Evolutionary conservation across 2,888 invertebrate genomes (phyloP).

Genomic region (Rugalucina vietnamica): DNA sequence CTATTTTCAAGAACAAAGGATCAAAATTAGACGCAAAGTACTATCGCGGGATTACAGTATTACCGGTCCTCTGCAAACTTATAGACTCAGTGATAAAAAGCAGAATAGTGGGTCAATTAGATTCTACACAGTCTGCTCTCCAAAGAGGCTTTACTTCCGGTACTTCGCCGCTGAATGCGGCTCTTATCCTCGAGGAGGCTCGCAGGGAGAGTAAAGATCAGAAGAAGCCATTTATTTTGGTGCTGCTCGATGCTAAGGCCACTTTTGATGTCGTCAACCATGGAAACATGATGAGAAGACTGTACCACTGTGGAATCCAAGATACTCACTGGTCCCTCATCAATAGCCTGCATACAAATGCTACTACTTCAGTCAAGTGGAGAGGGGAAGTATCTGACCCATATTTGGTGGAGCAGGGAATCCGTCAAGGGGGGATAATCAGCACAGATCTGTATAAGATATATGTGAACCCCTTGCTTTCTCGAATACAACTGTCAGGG

Average conservation of each 20-base stretch:
- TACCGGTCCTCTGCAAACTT: background rate
- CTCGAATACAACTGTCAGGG: too few relatives aligned
- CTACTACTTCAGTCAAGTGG: background rate
- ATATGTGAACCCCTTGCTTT: too few relatives aligned
- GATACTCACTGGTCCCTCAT: background rate
- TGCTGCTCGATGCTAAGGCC: background rate
- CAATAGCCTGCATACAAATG: background rate
- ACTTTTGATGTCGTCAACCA: background rate
- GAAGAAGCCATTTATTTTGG: background rate
- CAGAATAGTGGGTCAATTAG: too few relatives aligned
- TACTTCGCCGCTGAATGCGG: background rate
- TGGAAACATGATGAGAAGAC: background rate
- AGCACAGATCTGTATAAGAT: too few relatives aligned
- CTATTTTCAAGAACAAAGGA: background rate
- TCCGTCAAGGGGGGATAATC: background rate
- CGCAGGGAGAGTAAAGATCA: background rate
- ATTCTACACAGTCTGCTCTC: too few relatives aligned
- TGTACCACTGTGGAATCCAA: background rate
- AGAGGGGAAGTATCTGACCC: background rate
- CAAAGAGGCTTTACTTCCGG: background rate
- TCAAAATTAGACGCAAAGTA: too few relatives aligned
- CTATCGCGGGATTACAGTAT: background rate
- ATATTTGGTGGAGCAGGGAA: background rate
- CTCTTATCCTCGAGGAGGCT: background rate
- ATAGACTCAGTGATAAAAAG: too few relatives aligned